Evolutionary conservation across 2,888 invertebrate genomes (phyloP), one percentile per base, ranked within the genome.

Genomic region (Drosophila gaucha): DNA sequence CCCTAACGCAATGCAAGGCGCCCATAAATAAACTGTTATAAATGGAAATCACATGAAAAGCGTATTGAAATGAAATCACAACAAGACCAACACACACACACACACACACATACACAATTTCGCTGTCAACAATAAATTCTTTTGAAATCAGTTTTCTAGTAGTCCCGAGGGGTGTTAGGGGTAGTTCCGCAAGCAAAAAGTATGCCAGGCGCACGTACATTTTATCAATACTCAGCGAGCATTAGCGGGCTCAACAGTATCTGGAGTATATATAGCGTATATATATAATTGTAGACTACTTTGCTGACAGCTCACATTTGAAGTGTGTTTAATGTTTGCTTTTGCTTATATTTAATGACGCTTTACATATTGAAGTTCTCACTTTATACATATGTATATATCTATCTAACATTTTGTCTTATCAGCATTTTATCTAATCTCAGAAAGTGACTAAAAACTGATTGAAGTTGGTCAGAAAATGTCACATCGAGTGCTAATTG

Each of bases 51-150:
- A 43, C 41, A 47, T 33, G 16, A 26, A 47, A 50, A 56, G 12
- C 16, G 44, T 56, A 36, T 50, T 38, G 36, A 22, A 77, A n/a
- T 54, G 5, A 52, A 59, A 69, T 47, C 67, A 52, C 47, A 49
- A 38, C 35, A 56, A 44, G 39, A 47, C 33, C 24, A 63, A 46
- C 35, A 36, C 24, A 49, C 36, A 35, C 16, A 30, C 12, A 33
- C 20, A 43, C 26, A 39, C 20, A 26, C 39, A 47, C 38, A 49
- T 16, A 24, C 14, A 26, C 50, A 55, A 58, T 49, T 30, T 52
- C 14, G 72, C 73, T 65, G 80, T 65, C 65, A 67, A 70, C 74
- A 64, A 77, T 77, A 84, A 77, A 84, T 84, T 75, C 31, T 28
- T 64, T 75, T 57, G 38, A 67, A 74, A 76, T 72, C 67, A 41